Conservation (phyloP, 2,888 invertebrate species). For the Pseudococcus viburni region DNA sequence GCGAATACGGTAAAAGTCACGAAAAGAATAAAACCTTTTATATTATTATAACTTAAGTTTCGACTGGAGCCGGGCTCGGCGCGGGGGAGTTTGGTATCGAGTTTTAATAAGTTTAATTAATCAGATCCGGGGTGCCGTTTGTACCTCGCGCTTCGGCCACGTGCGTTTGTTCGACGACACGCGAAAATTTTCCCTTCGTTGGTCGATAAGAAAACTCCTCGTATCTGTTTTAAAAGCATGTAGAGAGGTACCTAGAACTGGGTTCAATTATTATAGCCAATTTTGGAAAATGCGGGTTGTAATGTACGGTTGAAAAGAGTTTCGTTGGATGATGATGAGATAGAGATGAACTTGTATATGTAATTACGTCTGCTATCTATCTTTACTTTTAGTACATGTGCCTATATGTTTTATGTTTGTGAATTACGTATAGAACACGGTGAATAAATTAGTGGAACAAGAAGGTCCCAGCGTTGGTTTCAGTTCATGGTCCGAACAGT, state of each 20-base stretch:
- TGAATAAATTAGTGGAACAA: slow-evolving; percentile 97
- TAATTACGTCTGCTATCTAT: background rate
- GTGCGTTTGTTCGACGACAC: slow-evolving; percentile 22
- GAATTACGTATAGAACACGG: slow-evolving; percentile 84
- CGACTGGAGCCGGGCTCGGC: background rate
- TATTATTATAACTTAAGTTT: background rate
- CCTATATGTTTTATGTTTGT: slow-evolving; percentile 30
- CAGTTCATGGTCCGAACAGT: slow-evolving; percentile 99
- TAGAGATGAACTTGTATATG: background rate
- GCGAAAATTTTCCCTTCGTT: slow-evolving; percentile 15
- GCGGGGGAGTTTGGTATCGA: background rate
- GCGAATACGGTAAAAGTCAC: slow-evolving; percentile 15
- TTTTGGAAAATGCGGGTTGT: background rate
- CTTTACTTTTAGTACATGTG: background rate
- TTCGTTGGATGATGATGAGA: background rate
- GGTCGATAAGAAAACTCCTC: slow-evolving; percentile 24
- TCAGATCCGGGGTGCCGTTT: slow-evolving; percentile 34
- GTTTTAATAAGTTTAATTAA: slow-evolving; percentile 44
- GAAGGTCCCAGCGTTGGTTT: slow-evolving; percentile 92
- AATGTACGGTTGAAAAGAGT: background rate
- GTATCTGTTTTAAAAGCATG: background rate
- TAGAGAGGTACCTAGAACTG: background rate
- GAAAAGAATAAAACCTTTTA: slow-evolving; percentile 47
- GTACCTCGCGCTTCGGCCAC: background rate
- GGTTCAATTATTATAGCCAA: background rate